Evolutionary conservation across 2,113 vertebrate genomes (phyloP), one percentile per base, ranked within the genome.

Genomic region (Callionymus lyra): DNA sequence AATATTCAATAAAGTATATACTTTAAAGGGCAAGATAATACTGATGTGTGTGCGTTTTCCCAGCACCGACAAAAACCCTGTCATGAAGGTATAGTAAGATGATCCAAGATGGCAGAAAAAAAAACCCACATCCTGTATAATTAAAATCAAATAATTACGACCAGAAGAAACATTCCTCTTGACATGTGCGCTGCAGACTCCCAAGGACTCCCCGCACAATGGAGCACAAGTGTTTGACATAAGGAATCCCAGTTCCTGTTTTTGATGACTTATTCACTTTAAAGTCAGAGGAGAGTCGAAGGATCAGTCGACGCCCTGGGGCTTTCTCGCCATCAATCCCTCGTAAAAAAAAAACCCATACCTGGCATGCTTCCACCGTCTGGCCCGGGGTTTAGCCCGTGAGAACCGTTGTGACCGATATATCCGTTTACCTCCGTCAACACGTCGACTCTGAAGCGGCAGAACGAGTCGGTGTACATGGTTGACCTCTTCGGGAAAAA

Each of bases 391-490:
- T n/a, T n/a, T 37, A 18, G 9, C 13, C 6, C 17, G 53, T 49
- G 40, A 41, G 52, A 74, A 57, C 47, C 37, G 47, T 59, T 59
- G 56, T 50, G 71, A 67, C 50, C 16, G 45, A 49, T 67, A 34
- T 57, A 53, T 55, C 66, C 21, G 21, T 53, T 47, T n/a, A n/a
- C n/a, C n/a, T n/a, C n/a, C n/a, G 44, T 53, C 39, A 70, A 59
- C 44, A 12, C 36, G 53, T 69, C 74, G 59, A 75, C 51, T 55
- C 16, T 31, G 44, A 77, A 76, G 71, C 17, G 19, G 81, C 53
- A 69, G 62, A 82, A 84, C 81, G 40, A 66, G 84, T 82, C 35
- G 42, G 79, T 62, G 63, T 18, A 59, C 77, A 68, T 80, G 69
- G 66, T 56, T 72, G 47, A 68, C 55, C 50, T 52, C 54, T 63